These are phyloP conservation scores for Triplophysa yarkandensis DNA, from an alignment of 2,797 vertebrate species.

Conservation along the genomic window DNA sequence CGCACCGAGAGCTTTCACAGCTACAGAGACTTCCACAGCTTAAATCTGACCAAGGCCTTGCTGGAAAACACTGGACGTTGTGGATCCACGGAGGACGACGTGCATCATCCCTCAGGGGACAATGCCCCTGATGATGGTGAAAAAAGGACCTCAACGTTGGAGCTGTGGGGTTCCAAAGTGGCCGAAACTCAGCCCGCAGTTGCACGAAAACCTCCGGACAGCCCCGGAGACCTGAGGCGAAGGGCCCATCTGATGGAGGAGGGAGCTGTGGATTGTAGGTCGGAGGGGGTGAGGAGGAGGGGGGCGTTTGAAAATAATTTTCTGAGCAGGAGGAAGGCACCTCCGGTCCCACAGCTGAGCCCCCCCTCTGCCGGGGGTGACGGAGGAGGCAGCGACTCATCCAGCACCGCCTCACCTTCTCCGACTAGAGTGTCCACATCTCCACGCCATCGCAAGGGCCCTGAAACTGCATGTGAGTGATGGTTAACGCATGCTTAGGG, in stretches of 20 bases:
- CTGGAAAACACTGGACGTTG: constrained; percentile 70
- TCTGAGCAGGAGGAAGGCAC: constrained; percentile 84
- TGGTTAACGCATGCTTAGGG: neutral
- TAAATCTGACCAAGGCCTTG: constrained; percentile 79
- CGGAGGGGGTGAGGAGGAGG: constrained; percentile 81
- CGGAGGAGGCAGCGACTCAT: constrained; percentile 84
- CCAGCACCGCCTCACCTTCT: constrained; percentile 85
- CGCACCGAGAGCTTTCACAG: constrained; percentile 95
- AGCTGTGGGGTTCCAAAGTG: constrained; percentile 70
- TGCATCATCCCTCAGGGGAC: constrained; percentile 68
- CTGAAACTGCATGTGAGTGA: constrained; percentile 79
- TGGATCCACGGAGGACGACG: constrained; percentile 57
- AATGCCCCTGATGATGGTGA: constrained; percentile 69
- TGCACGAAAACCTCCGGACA: constrained; percentile 71
- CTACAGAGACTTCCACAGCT: constrained; percentile 90
- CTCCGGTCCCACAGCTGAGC: constrained; percentile 80
- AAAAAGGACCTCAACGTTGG: constrained; percentile 72
- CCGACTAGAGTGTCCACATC: constrained; percentile 90
- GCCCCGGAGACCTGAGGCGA: constrained; percentile 76
- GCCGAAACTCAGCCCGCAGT: constrained; percentile 64
- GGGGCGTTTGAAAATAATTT: constrained; percentile 87
- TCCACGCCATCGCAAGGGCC: constrained; percentile 85
- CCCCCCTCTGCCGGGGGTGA: constrained; percentile 77
- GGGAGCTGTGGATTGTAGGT: constrained; percentile 77
- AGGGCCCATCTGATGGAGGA: constrained; percentile 80